These are phyloP conservation scores for Orthonyx spaldingii DNA, from an alignment of 2,113 vertebrate genomes.

Conservation along the genomic window DNA sequence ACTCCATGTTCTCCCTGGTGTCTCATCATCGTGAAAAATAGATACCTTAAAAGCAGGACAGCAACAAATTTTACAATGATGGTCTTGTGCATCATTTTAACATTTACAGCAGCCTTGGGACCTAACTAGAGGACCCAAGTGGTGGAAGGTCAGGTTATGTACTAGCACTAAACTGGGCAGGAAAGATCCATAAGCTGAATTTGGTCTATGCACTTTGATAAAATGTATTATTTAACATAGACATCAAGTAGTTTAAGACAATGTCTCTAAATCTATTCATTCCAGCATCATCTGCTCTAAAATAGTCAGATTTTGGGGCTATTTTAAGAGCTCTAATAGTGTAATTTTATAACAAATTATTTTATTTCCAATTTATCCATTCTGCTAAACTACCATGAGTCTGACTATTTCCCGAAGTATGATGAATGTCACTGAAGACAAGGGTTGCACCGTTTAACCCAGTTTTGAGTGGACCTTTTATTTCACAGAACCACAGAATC, in stretches of 20 bases:
- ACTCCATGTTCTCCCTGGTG: not conserved
- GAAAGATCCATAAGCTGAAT: not conserved
- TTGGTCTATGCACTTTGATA: not conserved
- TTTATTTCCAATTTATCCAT: not conserved
- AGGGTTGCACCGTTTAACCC: not conserved
- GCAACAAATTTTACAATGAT: not conserved
- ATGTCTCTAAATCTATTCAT: not conserved
- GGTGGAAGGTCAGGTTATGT: not conserved
- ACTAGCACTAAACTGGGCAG: not conserved
- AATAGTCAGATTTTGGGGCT: not conserved
- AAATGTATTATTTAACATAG: not conserved
- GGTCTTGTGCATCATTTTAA: constrained; percentile 21
- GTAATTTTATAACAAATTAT: not conserved
- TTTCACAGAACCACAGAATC: not conserved
- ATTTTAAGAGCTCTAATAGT: not conserved
- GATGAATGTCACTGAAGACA: not conserved
- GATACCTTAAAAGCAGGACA: constrained; percentile 2
- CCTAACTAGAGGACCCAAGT: not conserved
- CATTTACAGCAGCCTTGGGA: not conserved
- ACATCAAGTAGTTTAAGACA: not conserved
- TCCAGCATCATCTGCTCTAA: not conserved
- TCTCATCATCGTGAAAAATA: not conserved
- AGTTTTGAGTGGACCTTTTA: not conserved
- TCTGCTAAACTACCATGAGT: not conserved
- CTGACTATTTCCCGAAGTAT: not conserved